Conservation (phyloP, 2,888 invertebrate species). For the Hirtodrosophila alboralis region DNA sequence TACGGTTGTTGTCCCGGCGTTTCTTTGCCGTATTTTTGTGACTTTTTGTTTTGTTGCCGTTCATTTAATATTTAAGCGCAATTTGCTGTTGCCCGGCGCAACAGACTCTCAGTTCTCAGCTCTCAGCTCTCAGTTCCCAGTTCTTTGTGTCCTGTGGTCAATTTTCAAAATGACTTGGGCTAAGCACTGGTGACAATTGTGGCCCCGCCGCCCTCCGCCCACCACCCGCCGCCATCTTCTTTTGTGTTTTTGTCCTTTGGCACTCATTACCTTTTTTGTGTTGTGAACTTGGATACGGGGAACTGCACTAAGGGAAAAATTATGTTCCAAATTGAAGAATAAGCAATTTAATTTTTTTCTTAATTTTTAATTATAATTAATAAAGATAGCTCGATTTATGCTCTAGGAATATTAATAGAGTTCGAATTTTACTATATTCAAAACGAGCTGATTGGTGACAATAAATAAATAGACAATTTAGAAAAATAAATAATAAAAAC, state of each 20-base stretch:
- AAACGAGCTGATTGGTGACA: too few species aligned
- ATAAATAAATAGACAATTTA: too few species aligned
- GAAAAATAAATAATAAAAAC: too few species aligned
- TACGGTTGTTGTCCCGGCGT: constrained; percentile 73
- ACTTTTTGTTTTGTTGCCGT: constrained; percentile 46
- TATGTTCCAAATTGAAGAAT: too few species aligned
- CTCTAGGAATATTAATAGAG: too few species aligned
- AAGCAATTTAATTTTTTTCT: too few species aligned
- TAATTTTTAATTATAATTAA: too few species aligned
- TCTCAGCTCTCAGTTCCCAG: too few species aligned
- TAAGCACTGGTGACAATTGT: constrained; percentile 77
- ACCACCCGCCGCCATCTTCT: constrained; percentile 36
- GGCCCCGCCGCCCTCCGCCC: constrained; percentile 35
- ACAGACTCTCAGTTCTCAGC: constrained; percentile 35
- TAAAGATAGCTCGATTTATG: too few species aligned
- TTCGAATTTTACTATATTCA: too few species aligned
- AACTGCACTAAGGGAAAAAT: too few species aligned
- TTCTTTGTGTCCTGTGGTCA: constrained; percentile 74
- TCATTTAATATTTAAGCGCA: constrained; percentile 82
- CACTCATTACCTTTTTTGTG: constrained; percentile 77
- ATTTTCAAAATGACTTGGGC: constrained; percentile 77
- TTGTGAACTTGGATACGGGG: constrained; percentile 16
- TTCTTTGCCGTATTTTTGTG: constrained; percentile 44
- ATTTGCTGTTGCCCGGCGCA: constrained; percentile 66
- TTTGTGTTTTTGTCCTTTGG: constrained; percentile 73